Conservation (phyloP, 2,113 vertebrate species). For the Coracopsis vasa region DNA sequence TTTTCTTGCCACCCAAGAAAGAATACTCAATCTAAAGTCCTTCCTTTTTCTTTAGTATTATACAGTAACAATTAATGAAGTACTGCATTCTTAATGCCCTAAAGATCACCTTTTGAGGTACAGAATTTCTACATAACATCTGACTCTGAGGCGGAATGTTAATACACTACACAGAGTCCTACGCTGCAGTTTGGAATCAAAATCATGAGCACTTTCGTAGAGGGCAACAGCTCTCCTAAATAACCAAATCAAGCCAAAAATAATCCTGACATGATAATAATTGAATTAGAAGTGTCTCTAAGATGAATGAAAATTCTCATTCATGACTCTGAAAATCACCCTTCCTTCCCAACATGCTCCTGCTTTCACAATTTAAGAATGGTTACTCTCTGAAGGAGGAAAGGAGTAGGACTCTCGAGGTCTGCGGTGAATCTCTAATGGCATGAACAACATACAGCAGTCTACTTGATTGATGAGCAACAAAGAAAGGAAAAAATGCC, state of each 20-base stretch:
- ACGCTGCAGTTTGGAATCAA: background rate
- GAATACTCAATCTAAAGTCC: background rate
- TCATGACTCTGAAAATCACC: background rate
- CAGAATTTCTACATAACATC: background rate
- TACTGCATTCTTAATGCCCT: background rate
- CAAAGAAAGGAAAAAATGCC: slow-evolving; percentile 21
- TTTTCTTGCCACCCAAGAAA: background rate
- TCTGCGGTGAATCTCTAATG: slow-evolving; percentile 51
- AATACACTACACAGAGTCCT: background rate
- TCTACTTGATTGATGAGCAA: slow-evolving; percentile 63
- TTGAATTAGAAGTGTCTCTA: background rate
- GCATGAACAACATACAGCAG: slow-evolving; percentile 30
- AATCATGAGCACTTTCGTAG: background rate
- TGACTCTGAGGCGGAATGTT: background rate
- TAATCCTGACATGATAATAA: background rate
- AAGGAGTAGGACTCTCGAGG: slow-evolving; percentile 5
- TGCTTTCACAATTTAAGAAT: slow-evolving; percentile 2
- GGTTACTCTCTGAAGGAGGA: background rate
- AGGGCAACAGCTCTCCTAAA: background rate
- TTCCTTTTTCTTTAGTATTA: background rate
- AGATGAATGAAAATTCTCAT: slow-evolving; percentile 1
- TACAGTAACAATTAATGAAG: background rate
- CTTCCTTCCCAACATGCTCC: background rate
- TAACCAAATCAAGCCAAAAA: background rate
- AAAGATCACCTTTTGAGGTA: background rate